A percentile compares a stretch with the other conserved stretches of the same genome.
Evolutionary conservation across 2,797 vertebrate species (phyloP).

Genomic region (Chromobotia macracanthus): DNA sequence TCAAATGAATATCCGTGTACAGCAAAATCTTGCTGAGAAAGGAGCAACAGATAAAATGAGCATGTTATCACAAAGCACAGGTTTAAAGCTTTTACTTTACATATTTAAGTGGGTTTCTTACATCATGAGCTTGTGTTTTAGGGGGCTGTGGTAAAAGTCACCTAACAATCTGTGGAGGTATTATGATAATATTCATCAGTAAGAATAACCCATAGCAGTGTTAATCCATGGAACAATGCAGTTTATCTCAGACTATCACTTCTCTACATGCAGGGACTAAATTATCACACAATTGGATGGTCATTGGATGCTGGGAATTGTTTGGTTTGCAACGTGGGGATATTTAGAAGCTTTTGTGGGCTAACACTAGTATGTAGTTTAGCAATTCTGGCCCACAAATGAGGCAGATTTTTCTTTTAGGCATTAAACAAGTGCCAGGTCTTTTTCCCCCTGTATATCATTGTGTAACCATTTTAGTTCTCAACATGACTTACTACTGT

Average conservation of each 20-base stretch:
- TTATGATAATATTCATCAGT: slow-evolving; percentile 59
- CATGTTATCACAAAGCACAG: slow-evolving; percentile 68
- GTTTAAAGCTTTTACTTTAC: slow-evolving; percentile 78
- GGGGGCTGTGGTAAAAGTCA: slow-evolving; percentile 70
- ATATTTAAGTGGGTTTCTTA: slow-evolving; percentile 79
- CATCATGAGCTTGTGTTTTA: slow-evolving; percentile 76
- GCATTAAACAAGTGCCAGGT: neutral
- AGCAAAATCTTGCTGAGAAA: slow-evolving; percentile 69
- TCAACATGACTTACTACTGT: slow-evolving; percentile 1
- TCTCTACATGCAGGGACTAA: slow-evolving; percentile 61
- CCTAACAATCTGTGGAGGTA: slow-evolving; percentile 68
- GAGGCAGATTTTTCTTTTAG: neutral
- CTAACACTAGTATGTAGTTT: neutral
- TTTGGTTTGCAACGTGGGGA: slow-evolving; percentile 57
- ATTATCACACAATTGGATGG: slow-evolving; percentile 64
- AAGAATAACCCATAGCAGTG: slow-evolving; percentile 66
- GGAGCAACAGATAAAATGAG: slow-evolving; percentile 64
- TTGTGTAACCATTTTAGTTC: neutral
- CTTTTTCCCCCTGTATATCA: neutral
- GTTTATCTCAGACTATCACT: slow-evolving; percentile 29
- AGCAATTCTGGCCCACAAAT: neutral
- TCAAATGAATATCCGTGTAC: slow-evolving; percentile 76
- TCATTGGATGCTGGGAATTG: slow-evolving; percentile 22
- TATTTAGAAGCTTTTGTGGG: neutral
- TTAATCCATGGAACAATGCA: slow-evolving; percentile 41